phyloP scores from a whole-genome alignment of 2,113 vertebrate species.

The Osmerus eperlanus region DNA sequence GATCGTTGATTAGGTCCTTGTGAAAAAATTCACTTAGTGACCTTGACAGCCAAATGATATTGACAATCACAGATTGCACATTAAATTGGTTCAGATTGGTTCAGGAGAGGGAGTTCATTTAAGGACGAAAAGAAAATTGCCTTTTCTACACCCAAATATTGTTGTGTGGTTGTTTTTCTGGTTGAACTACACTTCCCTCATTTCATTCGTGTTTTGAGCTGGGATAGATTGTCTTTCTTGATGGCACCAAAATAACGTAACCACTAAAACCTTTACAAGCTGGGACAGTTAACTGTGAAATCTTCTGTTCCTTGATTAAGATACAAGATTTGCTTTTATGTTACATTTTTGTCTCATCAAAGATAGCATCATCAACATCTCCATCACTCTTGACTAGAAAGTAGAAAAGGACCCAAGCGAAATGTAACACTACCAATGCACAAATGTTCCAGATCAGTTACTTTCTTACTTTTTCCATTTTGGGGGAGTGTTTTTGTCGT shows the following conservation, averaged over 20 bases:
- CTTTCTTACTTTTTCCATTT: conserved; percentile 23
- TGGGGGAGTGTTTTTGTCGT: conserved; percentile 37
- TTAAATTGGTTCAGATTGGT: conserved; percentile 41
- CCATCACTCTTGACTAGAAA: conserved; percentile 42
- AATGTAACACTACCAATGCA: conserved; percentile 60
- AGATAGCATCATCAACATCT: conserved; percentile 33
- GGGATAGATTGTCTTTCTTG: conserved; percentile 48
- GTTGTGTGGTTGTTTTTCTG: too few species aligned
- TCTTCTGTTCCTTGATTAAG: conserved; percentile 29
- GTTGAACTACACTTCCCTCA: too few species aligned
- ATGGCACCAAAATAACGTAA: conserved; percentile 44
- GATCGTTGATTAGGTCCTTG: conserved; percentile 51
- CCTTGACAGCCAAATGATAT: conserved; percentile 48
- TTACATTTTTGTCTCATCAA: conserved; percentile 62
- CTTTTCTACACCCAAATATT: too few species aligned
- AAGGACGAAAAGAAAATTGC: conserved; percentile 27
- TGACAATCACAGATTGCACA: conserved; percentile 53
- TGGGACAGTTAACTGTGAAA: not conserved
- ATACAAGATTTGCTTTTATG: conserved; percentile 45
- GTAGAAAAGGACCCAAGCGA: conserved; percentile 23
- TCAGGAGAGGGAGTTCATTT: conserved; percentile 28
- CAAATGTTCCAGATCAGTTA: conserved; percentile 28
- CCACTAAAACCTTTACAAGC: conserved; percentile 24
- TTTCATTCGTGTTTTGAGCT: conserved; percentile 16
- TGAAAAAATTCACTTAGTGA: conserved; percentile 47